Evolutionary conservation across 2,888 invertebrate species (phyloP).

Genomic region (Leistus spinibarbis): DNA sequence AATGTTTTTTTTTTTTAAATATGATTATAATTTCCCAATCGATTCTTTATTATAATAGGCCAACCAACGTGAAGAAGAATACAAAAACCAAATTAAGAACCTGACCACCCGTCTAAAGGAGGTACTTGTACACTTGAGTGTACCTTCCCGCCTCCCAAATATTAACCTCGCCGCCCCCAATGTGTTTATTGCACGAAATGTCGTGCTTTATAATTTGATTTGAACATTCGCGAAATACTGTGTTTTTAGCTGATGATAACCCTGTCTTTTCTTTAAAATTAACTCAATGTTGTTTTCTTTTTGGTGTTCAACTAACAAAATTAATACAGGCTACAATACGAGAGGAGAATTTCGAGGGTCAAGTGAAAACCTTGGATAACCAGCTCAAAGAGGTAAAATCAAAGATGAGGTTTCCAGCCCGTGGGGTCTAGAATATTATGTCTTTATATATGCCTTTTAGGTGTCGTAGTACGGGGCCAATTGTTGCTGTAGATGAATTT

Average conservation of each 20-base stretch:
- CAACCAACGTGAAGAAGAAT: slow-evolving; percentile 99
- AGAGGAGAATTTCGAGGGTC: slow-evolving; percentile 91
- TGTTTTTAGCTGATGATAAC: not conserved
- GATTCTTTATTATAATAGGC: slow-evolving; percentile 66
- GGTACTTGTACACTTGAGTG: slow-evolving; percentile 65
- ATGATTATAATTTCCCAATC: not conserved
- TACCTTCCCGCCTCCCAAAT: slow-evolving; percentile 34
- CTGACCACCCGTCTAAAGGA: slow-evolving; percentile 98
- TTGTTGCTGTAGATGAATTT: slow-evolving; percentile 15
- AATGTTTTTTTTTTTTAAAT: too few relatives aligned
- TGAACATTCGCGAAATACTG: not conserved
- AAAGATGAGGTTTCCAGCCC: not conserved
- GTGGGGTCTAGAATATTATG: not conserved
- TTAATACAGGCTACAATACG: slow-evolving; percentile 86
- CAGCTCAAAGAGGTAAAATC: slow-evolving; percentile 91
- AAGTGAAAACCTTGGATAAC: slow-evolving; percentile 87
- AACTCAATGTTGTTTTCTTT: slow-evolving; percentile 52
- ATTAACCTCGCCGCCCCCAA: slow-evolving; percentile 30
- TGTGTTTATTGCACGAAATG: slow-evolving; percentile 1
- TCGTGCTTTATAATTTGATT: slow-evolving; percentile 10
- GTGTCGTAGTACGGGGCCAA: slow-evolving; percentile 16
- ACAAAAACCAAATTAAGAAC: slow-evolving; percentile 99
- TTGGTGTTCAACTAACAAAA: slow-evolving; percentile 52
- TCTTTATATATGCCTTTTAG: too few relatives aligned
- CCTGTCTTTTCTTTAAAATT: slow-evolving; percentile 9